phyloP scores from a whole-genome alignment of 2,113 vertebrate species.

The Haplochromis vanheusdeni region DNA sequence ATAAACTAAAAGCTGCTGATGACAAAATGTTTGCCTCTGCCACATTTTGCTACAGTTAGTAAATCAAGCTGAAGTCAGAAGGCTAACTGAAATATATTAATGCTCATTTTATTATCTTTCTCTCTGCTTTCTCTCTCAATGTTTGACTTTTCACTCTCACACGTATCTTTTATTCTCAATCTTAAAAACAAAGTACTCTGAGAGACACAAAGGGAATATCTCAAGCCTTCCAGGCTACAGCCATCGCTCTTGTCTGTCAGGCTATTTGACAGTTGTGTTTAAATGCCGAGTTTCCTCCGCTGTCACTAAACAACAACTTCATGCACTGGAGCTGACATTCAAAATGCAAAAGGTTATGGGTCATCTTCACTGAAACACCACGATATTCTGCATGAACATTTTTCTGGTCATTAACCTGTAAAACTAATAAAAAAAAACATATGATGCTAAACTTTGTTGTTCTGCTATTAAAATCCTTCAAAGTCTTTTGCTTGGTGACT shows the following conservation, averaged over 20 bases:
- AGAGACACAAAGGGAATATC: background rate
- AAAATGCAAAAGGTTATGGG: background rate
- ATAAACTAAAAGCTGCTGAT: background rate
- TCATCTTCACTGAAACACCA: background rate
- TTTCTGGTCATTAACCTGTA: background rate
- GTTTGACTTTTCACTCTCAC: background rate
- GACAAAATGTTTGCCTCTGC: background rate
- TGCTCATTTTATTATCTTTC: background rate
- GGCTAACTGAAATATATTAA: background rate
- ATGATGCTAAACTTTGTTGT: background rate
- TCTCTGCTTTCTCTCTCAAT: background rate
- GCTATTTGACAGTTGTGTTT: background rate
- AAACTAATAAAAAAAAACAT: background rate
- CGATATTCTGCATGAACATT: background rate
- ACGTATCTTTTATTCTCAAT: background rate
- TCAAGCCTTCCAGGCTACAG: background rate
- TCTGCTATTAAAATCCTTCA: background rate
- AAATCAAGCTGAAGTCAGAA: background rate
- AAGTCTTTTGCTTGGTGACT: background rate
- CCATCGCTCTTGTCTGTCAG: background rate
- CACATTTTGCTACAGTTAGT: background rate
- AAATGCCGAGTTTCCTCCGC: background rate
- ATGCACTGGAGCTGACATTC: background rate
- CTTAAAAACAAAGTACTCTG: background rate
- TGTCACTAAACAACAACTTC: background rate